Base-by-base conservation (phyloP, 2,113 vertebrate species). In the Diadophis punctatus region DNA sequence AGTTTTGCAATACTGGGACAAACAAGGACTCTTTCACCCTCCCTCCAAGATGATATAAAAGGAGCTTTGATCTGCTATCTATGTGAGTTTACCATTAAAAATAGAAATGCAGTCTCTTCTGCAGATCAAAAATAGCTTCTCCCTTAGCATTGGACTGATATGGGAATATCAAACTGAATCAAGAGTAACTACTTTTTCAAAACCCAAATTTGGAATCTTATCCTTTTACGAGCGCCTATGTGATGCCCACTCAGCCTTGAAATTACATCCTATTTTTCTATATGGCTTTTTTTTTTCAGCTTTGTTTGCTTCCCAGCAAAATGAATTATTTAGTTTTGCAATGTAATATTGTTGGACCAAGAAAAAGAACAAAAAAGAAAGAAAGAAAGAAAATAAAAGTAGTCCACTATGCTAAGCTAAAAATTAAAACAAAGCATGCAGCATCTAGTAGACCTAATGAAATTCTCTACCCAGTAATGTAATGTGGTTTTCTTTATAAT, bases 381-480 rank as follows among this genome's bases (percentile, higher is more conserved):
- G 7, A 92, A 30, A 53, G 84, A 27, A 4, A 51, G 0, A 92
- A 16, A 53, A 84, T 55, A 93, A 1, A 90, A 91, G 0, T 87
- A 39, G 46, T 18, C 8, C 8, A 80, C n/a, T 16, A 56, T 84
- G 80, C 52, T 55, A 52, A 88, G 84, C 20, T 63, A 88, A 90
- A 92, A 90, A 92, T 86, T 91, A 92, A 93, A 94, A 96, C 87
- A 9, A 86, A 92, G 11, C 74, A 90, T 51, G 12, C 80, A 95
- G 30, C 91, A 89, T 56, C 51, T 48, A 90, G 94, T 1, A 7
- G 68, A 90, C 85, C 8, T 0, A 87, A 9, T 25, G 23, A 39
- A 94, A 95, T 92, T 51, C 22, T 90, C 90, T 4, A 51, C 52
- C 46, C 43, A 86, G 56, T 49, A 46, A n/a, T 63, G 87, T 34